Base-by-base conservation (phyloP, 2,888 invertebrate species). In the Synanthedon formicaeformis region DNA sequence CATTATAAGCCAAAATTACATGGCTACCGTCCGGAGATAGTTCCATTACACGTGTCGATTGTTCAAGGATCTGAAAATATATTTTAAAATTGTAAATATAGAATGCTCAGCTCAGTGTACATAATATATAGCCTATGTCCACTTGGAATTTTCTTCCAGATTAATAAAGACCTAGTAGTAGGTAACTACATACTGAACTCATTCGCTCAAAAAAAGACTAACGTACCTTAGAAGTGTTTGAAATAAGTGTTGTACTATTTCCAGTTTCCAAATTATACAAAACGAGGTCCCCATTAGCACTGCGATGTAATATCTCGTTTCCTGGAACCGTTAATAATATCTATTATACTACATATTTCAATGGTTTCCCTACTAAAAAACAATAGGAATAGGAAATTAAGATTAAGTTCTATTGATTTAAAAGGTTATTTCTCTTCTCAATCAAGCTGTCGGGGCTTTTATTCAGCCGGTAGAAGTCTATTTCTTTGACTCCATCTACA, bases 241-340 rank as follows among this genome's bases (percentile, higher is more conserved):
- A 60, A 45, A 92, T 72, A 4, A 92, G 70, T 10, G 75, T 63
- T 23, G 67, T 78, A 0, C 76, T 68, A n/a, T 65, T 64, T 40
- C 76, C 70, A 1, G 80, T 78, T 41, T 78, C 80, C 0, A 90
- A 80, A 59, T 92, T 85, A 60, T 86, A 90, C 23, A 90, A 64
- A 53, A 90, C 73, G 53, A 92, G 67, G 68, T 91, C 89, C 5
- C 90, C 91, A 56, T 82, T 73, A 34, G 64, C 69, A 64, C 91
- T 90, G 54, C 89, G 89, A 75, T 89, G 94, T 58, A 93, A 72
- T 56, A 94, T 81, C 66, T 91, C 90, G 57, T 83, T 89, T 64
- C 89, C 92, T 93, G 88, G 27, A 89, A 89, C 64, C 6, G 8
- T 45, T 45, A 34, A 34, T 34, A 34, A 34, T 10, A 34, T 2